Percentiles rank a stretch among this genome's conserved stretches.
Conservation (phyloP, 2,888 invertebrate species). For the Latheticus oryzae region DNA sequence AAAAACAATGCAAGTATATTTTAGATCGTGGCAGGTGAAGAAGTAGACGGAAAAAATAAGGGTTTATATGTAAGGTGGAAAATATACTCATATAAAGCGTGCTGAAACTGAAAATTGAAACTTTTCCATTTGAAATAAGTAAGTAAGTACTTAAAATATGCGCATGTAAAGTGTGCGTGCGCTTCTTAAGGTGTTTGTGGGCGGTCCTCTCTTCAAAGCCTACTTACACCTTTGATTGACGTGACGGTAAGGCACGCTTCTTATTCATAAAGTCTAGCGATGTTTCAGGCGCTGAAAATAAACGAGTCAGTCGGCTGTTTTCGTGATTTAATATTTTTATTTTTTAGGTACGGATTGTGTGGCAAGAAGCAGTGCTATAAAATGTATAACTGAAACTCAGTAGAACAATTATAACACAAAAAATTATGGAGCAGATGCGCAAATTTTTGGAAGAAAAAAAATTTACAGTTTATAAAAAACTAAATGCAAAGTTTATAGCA, state of each 20-base stretch:
- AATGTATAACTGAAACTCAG: too few relatives aligned
- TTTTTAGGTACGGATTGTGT: constrained; percentile 22
- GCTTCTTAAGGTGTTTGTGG: constrained; percentile 36
- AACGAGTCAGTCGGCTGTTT: constrained; percentile 21
- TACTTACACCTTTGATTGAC: constrained; percentile 41
- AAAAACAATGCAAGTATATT: constrained; percentile 4
- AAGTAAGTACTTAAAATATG: background rate
- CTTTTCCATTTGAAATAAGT: too few relatives aligned
- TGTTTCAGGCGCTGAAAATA: constrained; percentile 38
- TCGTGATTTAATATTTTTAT: constrained; percentile 32
- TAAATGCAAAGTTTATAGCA: too few relatives aligned
- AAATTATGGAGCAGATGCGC: too few relatives aligned
- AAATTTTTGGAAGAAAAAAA: too few relatives aligned
- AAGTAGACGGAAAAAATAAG: background rate
- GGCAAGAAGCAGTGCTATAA: too few relatives aligned
- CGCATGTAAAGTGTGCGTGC: background rate
- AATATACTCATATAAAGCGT: background rate
- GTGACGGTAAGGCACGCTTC: constrained; percentile 41
- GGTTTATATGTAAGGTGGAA: too few relatives aligned
- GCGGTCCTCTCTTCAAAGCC: constrained; percentile 34
- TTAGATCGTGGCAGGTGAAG: background rate
- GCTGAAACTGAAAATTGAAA: background rate
- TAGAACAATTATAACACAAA: too few relatives aligned
- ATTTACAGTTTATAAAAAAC: too few relatives aligned
- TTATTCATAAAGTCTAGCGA: constrained; percentile 31